These are phyloP conservation scores for Acrossocheilus wenchowensis DNA, from an alignment of 2,797 vertebrate species.

Conservation along the genomic window DNA sequence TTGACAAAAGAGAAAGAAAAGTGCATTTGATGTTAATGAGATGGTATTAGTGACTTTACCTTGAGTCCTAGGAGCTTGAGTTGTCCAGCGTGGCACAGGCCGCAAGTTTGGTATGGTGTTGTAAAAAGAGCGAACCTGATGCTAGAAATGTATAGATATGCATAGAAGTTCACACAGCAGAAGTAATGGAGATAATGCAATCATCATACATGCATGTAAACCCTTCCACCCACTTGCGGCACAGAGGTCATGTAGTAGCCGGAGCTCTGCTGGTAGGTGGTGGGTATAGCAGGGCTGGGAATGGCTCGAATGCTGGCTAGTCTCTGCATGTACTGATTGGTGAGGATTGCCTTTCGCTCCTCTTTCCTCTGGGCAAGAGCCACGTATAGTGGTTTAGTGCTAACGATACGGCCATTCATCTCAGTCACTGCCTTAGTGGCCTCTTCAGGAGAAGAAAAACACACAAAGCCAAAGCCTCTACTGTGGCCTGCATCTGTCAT, in stretches of 20 bases:
- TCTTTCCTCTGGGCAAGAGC: constrained; percentile 95
- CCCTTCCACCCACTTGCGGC: constrained; percentile 81
- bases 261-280: constrained; percentile 84
- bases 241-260: constrained; percentile 88
- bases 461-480: constrained; percentile 98
- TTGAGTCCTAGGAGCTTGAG: constrained; percentile 82
- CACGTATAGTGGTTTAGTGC: constrained; percentile 96
- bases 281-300: constrained; percentile 82
- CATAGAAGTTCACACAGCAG: neutral
- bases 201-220: neutral
- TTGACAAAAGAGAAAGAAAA: no score
- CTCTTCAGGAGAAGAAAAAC: constrained; percentile 98
- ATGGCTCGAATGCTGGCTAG: constrained; percentile 86
- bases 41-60: constrained; percentile 74
- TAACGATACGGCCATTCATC: constrained; percentile 95
- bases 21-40: neutral
- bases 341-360: constrained; percentile 95
- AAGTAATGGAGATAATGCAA: neutral
- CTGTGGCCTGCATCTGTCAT: constrained; percentile 96
- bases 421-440: constrained; percentile 98
- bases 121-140: constrained; percentile 81
- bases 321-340: constrained; percentile 96
- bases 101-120: constrained; percentile 79
- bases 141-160: constrained; percentile 70
- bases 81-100: constrained; percentile 84